These are phyloP conservation scores for Drosophila tristis DNA, from an alignment of 1,140 invertebrate genomes.

Conservation along the genomic window DNA sequence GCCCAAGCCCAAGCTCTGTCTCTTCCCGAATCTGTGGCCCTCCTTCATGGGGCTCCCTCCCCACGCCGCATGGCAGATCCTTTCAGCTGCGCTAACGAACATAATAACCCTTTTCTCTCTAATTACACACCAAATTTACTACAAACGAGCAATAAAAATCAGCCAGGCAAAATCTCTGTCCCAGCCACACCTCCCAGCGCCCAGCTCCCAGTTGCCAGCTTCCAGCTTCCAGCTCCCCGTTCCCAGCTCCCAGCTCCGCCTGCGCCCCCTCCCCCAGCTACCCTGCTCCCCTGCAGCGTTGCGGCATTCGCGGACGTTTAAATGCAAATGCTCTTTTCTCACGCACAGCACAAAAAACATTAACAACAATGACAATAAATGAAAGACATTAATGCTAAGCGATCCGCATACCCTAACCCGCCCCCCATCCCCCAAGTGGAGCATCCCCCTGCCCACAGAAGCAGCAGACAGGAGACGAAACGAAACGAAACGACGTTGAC, in stretches of 20 bases:
- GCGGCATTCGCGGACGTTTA: slow-evolving; percentile 27
- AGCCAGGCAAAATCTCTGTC: slow-evolving; percentile 76
- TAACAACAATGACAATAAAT: slow-evolving; percentile 81
- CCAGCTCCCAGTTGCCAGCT: too few relatives aligned
- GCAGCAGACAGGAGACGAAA: not conserved
- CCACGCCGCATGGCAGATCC: not conserved
- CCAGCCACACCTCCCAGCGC: slow-evolving; percentile 26
- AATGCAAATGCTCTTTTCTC: slow-evolving; percentile 80
- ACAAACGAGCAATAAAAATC: slow-evolving; percentile 81
- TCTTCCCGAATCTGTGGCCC: not conserved
- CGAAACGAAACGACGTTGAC: slow-evolving; percentile 16
- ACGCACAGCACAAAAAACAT: slow-evolving; percentile 76
- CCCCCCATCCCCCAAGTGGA: not conserved
- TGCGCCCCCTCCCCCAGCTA: not conserved
- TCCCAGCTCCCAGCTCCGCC: too few relatives aligned
- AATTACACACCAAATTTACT: slow-evolving; percentile 80
- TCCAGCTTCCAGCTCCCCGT: too few relatives aligned
- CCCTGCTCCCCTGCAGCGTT: not conserved
- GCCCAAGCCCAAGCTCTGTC: not conserved
- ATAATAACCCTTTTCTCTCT: slow-evolving; percentile 71
- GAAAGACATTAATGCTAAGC: slow-evolving; percentile 79
- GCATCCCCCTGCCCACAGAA: too few relatives aligned
- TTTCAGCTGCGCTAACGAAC: slow-evolving; percentile 47
- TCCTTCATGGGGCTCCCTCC: not conserved
- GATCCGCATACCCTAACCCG: slow-evolving; percentile 25